Percentiles rank a stretch among this genome's conserved stretches.
Evolutionary conservation across 2,113 vertebrate species (phyloP).

Genomic region (Fregata magnificens): DNA sequence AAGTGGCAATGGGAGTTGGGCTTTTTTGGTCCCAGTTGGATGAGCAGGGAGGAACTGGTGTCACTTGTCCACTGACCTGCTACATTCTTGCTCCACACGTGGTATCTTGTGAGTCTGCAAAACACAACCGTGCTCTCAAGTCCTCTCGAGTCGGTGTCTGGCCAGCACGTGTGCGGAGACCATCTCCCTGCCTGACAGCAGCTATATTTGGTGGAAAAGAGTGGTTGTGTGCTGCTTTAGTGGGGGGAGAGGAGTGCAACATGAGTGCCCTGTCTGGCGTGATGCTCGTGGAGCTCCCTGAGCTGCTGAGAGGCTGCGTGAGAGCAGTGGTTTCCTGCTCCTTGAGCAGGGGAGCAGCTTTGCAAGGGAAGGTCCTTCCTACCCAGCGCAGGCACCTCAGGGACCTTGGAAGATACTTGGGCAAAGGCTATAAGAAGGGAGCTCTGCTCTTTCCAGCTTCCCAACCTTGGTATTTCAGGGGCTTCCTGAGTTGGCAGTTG

Average conservation of each 20-base stretch:
- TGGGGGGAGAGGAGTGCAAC: neutral
- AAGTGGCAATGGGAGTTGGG: neutral
- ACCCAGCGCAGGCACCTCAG: neutral
- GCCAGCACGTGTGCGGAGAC: neutral
- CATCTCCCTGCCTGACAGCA: neutral
- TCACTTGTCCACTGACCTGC: neutral
- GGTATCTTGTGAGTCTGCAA: neutral
- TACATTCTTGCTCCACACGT: neutral
- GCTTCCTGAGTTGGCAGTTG: neutral
- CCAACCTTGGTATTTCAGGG: neutral
- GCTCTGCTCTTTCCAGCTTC: neutral
- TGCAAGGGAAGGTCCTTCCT: neutral
- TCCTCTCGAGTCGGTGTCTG: neutral
- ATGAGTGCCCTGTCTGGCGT: rapidly evolving
- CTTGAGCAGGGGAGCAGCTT: neutral
- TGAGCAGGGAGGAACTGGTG: neutral
- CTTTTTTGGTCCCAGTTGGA: neutral
- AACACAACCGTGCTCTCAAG: rapidly evolving
- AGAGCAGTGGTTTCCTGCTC: neutral
- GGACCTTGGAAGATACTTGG: neutral
- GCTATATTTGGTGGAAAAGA: neutral
- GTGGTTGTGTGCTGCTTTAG: neutral
- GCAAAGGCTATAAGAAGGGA: neutral
- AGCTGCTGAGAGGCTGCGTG: neutral
- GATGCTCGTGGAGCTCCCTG: neutral